Evolutionary conservation across 2,888 invertebrate species (phyloP).

Genomic region (Phorcus lineatus): DNA sequence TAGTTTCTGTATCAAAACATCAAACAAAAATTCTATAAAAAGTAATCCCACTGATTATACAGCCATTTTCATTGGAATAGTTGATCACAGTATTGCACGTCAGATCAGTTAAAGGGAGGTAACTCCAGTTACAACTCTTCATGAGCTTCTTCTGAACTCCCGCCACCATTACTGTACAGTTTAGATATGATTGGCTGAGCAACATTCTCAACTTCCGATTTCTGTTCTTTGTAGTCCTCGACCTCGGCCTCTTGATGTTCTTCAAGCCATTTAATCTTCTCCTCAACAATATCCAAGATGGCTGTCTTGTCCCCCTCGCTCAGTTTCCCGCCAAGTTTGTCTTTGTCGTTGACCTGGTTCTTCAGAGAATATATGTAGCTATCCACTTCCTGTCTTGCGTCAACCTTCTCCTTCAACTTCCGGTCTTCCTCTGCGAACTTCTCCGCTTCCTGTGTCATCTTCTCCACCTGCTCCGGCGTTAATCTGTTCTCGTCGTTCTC

Average conservation of each 20-base stretch:
- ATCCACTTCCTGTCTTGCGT: slow-evolving; percentile 96
- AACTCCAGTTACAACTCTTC: not conserved
- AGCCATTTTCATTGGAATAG: not conserved
- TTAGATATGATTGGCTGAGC: slow-evolving; percentile 97
- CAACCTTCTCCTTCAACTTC: slow-evolving; percentile 87
- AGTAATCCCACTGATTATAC: not conserved
- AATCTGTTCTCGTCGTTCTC: slow-evolving; percentile 98
- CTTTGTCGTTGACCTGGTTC: slow-evolving; percentile 96
- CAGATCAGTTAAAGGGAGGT: not conserved
- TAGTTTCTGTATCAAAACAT: too few relatives aligned
- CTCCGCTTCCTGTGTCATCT: slow-evolving; percentile 99
- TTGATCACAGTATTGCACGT: not conserved
- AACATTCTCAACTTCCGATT: slow-evolving; percentile 93
- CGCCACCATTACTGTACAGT: slow-evolving; percentile 84
- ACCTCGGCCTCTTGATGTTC: slow-evolving; percentile 93
- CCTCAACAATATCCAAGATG: slow-evolving; percentile 94
- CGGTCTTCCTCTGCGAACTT: slow-evolving; percentile 99
- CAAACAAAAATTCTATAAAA: too few relatives aligned
- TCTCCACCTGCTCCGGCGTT: slow-evolving; percentile 97
- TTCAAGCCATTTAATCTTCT: slow-evolving; percentile 98
- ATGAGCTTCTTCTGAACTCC: slow-evolving; percentile 75
- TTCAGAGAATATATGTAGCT: slow-evolving; percentile 95
- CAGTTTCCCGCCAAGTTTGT: slow-evolving; percentile 88
- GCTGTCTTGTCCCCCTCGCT: slow-evolving; percentile 92
- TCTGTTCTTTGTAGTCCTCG: slow-evolving; percentile 94